Evolutionary conservation across 2,888 invertebrate species (phyloP).

Genomic region (Coremacera marginata): DNA sequence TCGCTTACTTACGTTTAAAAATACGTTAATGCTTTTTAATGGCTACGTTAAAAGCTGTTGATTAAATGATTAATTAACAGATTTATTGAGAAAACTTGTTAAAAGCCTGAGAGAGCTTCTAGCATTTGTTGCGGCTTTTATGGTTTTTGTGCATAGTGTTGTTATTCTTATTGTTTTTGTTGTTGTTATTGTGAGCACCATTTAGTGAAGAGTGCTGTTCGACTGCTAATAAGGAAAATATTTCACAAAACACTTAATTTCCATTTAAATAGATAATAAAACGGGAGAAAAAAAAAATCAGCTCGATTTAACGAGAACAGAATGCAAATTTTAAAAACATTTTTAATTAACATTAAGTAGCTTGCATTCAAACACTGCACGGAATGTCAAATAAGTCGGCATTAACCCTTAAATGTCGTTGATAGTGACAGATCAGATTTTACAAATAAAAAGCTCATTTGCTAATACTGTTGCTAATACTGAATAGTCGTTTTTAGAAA

Average conservation of each 20-base stretch:
- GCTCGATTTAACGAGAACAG: not conserved
- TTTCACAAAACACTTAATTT: too few species aligned
- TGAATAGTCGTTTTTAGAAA: not conserved
- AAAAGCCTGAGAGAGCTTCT: too few species aligned
- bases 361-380: too few species aligned
- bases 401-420: too few species aligned
- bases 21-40: not conserved
- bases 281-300: not conserved
- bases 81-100: constrained; percentile 4
- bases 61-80: constrained; percentile 2
- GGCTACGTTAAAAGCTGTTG: not conserved
- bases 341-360: too few species aligned
- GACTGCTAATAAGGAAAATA: too few species aligned
- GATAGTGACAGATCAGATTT: too few species aligned
- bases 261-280: not conserved
- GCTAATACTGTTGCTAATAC: not conserved
- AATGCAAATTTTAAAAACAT: too few species aligned
- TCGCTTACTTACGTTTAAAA: too few species aligned
- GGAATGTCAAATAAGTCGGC: too few species aligned
- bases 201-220: not conserved
- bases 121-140: not conserved
- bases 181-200: not conserved
- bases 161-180: not conserved
- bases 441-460: too few species aligned
- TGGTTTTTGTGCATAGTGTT: not conserved